phyloP scores from a whole-genome alignment of 1,140 invertebrate species.

The Aphidius gifuensis region DNA sequence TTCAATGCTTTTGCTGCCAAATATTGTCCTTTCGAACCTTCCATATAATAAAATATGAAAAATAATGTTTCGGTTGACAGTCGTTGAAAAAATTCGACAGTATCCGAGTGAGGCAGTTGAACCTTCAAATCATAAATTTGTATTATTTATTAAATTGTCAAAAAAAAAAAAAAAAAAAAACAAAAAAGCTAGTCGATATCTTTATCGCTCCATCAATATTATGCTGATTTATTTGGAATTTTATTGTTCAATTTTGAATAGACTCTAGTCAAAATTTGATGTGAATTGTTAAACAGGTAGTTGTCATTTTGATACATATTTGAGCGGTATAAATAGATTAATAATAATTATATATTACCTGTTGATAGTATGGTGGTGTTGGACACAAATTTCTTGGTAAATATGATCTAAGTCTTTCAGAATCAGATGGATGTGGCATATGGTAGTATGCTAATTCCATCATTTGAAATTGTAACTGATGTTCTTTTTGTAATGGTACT shows the following conservation, averaged over 20 bases:
- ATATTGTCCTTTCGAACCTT: slow-evolving; percentile 99
- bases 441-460: slow-evolving; percentile 92
- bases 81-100: slow-evolving; percentile 96
- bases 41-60: slow-evolving; percentile 99
- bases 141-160: too few relatives aligned
- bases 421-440: slow-evolving; percentile 95
- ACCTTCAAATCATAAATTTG: slow-evolving; percentile 54
- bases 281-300: not conserved
- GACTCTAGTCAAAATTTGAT: too few relatives aligned
- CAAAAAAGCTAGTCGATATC: too few relatives aligned
- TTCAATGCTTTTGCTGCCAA: slow-evolving; percentile 98
- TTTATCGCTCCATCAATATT: too few relatives aligned
- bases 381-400: slow-evolving; percentile 87
- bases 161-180: too few relatives aligned
- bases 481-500: slow-evolving; percentile 79
- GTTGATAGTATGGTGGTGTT: slow-evolving; percentile 90
- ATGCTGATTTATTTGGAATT: too few relatives aligned
- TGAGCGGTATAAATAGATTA: not conserved
- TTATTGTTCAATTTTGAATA: too few relatives aligned
- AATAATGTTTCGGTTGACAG: slow-evolving; percentile 97
- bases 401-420: slow-evolving; percentile 87
- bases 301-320: not conserved
- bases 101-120: slow-evolving; percentile 90
- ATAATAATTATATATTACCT: slow-evolving; percentile 58
- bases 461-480: slow-evolving; percentile 86